Evolutionary conservation across 2,113 vertebrate genomes (phyloP).

Genomic region (Syngnathoides biaculeatus): DNA sequence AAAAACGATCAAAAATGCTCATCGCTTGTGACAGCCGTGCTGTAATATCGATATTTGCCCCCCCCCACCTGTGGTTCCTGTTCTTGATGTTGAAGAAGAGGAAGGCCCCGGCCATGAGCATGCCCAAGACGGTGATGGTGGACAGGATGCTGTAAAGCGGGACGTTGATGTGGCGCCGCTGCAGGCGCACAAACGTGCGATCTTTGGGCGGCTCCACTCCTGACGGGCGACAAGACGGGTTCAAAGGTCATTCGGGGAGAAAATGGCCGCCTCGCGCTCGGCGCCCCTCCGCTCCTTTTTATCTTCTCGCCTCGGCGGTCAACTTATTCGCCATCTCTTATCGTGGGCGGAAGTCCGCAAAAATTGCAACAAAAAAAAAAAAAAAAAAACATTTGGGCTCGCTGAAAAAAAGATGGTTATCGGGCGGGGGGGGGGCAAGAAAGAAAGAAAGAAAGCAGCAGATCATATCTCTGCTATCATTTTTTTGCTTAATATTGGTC

Average conservation of each 20-base stretch:
- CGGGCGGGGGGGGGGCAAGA: too few relatives aligned
- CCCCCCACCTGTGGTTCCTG: constrained; percentile 98
- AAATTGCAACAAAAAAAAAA: too few relatives aligned
- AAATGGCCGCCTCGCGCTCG: neutral
- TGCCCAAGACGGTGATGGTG: constrained; percentile 92
- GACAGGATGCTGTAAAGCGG: constrained; percentile 98
- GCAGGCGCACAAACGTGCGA: constrained; percentile 87
- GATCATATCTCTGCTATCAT: too few relatives aligned
- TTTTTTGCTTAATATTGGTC: too few relatives aligned
- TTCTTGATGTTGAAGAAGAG: constrained; percentile 99
- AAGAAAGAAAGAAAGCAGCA: too few relatives aligned
- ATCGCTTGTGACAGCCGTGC: too few relatives aligned
- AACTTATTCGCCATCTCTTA: constrained; percentile 24
- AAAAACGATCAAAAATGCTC: too few relatives aligned
- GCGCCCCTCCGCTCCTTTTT: neutral
- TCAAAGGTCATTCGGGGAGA: neutral
- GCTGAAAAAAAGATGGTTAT: too few relatives aligned
- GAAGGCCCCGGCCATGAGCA: constrained; percentile 97
- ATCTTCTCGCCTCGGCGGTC: constrained; percentile 20
- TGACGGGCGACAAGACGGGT: constrained; percentile 40
- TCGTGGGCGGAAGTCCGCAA: too few relatives aligned
- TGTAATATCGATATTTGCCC: too few relatives aligned
- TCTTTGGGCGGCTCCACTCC: constrained; percentile 94
- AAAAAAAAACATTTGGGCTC: too few relatives aligned
- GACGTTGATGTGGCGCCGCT: constrained; percentile 95